phyloP scores from a whole-genome alignment of 2,797 vertebrate genomes.

The Hemibagrus guttatus region DNA sequence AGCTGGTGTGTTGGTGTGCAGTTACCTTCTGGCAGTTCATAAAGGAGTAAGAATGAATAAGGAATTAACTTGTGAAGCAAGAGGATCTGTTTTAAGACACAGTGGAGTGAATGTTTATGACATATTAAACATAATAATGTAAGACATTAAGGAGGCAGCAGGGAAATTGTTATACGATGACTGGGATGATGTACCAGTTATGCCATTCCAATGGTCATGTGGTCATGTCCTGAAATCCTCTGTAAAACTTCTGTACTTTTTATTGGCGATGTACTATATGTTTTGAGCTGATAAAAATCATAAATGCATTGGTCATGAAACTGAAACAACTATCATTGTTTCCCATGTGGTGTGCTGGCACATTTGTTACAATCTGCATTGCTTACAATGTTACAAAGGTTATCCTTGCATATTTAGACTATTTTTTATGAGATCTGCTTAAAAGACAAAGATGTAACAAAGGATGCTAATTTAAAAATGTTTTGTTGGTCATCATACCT shows the following conservation, averaged over 20 bases:
- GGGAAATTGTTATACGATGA: neutral
- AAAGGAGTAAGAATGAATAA: neutral
- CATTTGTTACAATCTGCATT: neutral
- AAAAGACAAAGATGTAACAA: neutral
- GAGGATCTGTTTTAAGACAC: neutral
- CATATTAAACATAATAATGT: neutral
- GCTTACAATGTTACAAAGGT: neutral
- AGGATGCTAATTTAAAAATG: neutral
- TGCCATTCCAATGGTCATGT: neutral
- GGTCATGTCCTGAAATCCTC: neutral
- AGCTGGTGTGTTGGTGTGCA: slow-evolving; percentile 40
- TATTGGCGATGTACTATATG: neutral
- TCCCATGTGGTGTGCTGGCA: neutral
- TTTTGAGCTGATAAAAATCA: neutral
- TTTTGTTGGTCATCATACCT: neutral
- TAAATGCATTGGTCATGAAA: neutral
- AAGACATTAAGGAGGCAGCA: neutral
- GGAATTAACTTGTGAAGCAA: neutral
- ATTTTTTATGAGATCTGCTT: neutral
- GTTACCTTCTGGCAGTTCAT: slow-evolving; percentile 21
- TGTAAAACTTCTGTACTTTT: neutral
- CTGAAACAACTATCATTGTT: neutral
- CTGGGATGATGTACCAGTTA: neutral
- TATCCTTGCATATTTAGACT: neutral
- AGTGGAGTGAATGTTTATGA: neutral